These are phyloP conservation scores for Cerastoderma edule DNA, from an alignment of 2,888 invertebrate species.

Conservation along the genomic window DNA sequence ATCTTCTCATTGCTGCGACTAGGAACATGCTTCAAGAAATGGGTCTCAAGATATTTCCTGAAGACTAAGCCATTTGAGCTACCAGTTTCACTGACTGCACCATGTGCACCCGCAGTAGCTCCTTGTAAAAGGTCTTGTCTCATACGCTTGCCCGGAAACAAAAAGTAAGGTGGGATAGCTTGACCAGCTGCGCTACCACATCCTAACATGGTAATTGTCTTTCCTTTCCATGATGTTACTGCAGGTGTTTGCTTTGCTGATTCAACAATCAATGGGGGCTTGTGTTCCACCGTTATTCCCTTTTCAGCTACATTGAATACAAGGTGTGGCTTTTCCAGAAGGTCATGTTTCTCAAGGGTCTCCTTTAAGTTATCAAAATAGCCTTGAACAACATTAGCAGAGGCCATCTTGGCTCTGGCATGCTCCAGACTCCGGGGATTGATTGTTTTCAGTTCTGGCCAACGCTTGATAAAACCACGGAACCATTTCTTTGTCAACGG, in stretches of 20 bases:
- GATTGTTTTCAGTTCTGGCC: slow-evolving; percentile 30
- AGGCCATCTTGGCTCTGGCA: slow-evolving; percentile 14
- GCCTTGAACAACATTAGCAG: slow-evolving; percentile 12
- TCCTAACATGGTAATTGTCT: slow-evolving; percentile 34
- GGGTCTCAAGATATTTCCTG: slow-evolving; percentile 19
- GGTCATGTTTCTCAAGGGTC: slow-evolving; percentile 31
- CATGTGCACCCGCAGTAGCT: slow-evolving; percentile 11
- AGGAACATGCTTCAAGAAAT: slow-evolving; percentile 28
- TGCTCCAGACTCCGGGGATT: slow-evolving; percentile 23
- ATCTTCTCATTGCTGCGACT: not conserved
- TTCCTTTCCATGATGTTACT: slow-evolving; percentile 13
- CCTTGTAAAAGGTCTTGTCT: slow-evolving; percentile 15
- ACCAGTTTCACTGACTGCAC: slow-evolving; percentile 20
- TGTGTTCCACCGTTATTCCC: slow-evolving; percentile 34
- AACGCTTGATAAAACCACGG: slow-evolving; percentile 9
- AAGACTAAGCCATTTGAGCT: slow-evolving; percentile 40
- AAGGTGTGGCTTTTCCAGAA: slow-evolving; percentile 31
- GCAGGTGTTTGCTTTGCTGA: slow-evolving; percentile 8
- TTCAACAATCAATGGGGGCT: slow-evolving; percentile 36
- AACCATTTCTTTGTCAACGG: no score
- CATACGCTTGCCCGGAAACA: slow-evolving; percentile 35
- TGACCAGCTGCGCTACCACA: slow-evolving; percentile 30
- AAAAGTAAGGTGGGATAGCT: slow-evolving; percentile 38
- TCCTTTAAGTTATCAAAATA: slow-evolving; percentile 27
- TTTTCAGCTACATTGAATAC: slow-evolving; percentile 53